These are phyloP conservation scores for Alfaro cultratus DNA, from an alignment of 2,797 vertebrate species.

Conservation along the genomic window DNA sequence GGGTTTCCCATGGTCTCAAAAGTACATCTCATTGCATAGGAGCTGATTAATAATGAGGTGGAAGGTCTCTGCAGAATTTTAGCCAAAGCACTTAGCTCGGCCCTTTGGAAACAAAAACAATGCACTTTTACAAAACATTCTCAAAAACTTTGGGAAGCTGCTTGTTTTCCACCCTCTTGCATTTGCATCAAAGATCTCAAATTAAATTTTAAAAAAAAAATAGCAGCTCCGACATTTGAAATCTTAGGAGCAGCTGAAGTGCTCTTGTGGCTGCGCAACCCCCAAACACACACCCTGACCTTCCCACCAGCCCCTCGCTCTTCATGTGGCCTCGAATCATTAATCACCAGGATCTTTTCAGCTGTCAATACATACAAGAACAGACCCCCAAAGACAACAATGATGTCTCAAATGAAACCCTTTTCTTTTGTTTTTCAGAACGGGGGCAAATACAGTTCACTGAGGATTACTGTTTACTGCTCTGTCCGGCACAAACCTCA, in stretches of 20 bases:
- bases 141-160: slow-evolving; percentile 66
- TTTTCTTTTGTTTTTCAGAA: slow-evolving; percentile 40
- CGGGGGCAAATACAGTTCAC: slow-evolving; percentile 77
- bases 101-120: slow-evolving; percentile 83
- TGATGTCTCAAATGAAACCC: slow-evolving; percentile 72
- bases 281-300: slow-evolving; percentile 23
- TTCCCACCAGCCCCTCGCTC: slow-evolving; percentile 14
- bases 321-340: slow-evolving; percentile 82
- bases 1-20: slow-evolving; percentile 84
- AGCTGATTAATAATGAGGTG: slow-evolving; percentile 77
- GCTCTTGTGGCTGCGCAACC: slow-evolving; percentile 66
- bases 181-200: slow-evolving; percentile 76
- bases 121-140: slow-evolving; percentile 66
- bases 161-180: slow-evolving; percentile 64
- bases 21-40: slow-evolving; percentile 73
- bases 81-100: slow-evolving; percentile 48
- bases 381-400: slow-evolving; percentile 81
- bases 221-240: slow-evolving; percentile 67
- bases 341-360: slow-evolving; percentile 92
- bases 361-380: slow-evolving; percentile 88
- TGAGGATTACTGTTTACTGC: slow-evolving; percentile 70
- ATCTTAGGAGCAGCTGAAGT: slow-evolving; percentile 76
- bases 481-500: slow-evolving; percentile 66
- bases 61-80: slow-evolving; percentile 70
- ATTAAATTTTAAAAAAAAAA: slow-evolving; percentile 44